phyloP scores from a whole-genome alignment of 2,888 invertebrate species.

The Colletes collaris region DNA sequence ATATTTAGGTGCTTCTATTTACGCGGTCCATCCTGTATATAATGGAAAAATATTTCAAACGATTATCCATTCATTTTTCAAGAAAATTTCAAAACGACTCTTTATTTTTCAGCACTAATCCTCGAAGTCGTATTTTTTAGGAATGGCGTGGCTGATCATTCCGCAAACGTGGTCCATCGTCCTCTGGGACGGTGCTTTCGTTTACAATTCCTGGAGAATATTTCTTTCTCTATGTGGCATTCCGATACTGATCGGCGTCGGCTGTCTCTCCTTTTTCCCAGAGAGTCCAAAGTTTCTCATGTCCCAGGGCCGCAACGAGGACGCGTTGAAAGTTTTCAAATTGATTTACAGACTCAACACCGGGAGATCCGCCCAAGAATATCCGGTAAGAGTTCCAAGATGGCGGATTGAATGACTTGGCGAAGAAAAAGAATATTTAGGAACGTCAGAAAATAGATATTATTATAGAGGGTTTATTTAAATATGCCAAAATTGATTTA shows the following conservation, averaged over 20 bases:
- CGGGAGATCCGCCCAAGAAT: conserved; percentile 86
- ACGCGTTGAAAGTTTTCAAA: conserved; percentile 87
- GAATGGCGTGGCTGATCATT: conserved; percentile 89
- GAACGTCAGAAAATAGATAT: no score
- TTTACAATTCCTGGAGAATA: conserved; percentile 84
- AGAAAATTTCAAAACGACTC: no score
- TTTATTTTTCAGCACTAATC: conserved; percentile 80
- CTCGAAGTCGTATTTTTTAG: no score
- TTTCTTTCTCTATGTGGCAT: conserved; percentile 83
- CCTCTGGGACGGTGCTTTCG: conserved; percentile 80
- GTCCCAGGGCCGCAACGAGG: conserved; percentile 87
- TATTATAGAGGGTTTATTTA: no score
- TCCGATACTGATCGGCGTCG: conserved; percentile 88
- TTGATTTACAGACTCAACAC: conserved; percentile 88
- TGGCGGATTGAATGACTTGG: background rate
- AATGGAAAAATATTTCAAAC: no score
- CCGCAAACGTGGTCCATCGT: conserved; percentile 85
- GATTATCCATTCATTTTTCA: no score
- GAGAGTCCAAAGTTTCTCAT: conserved; percentile 93
- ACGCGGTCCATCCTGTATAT: no score
- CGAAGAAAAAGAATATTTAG: background rate
- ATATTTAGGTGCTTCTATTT: no score
- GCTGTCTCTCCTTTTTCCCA: conserved; percentile 86
- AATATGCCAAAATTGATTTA: no score
- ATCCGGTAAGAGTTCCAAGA: conserved; percentile 85